Evolutionary conservation across 1,140 invertebrate genomes (phyloP), one percentile per base, ranked within the genome.

Genomic region (Microplitis demolitor): DNA sequence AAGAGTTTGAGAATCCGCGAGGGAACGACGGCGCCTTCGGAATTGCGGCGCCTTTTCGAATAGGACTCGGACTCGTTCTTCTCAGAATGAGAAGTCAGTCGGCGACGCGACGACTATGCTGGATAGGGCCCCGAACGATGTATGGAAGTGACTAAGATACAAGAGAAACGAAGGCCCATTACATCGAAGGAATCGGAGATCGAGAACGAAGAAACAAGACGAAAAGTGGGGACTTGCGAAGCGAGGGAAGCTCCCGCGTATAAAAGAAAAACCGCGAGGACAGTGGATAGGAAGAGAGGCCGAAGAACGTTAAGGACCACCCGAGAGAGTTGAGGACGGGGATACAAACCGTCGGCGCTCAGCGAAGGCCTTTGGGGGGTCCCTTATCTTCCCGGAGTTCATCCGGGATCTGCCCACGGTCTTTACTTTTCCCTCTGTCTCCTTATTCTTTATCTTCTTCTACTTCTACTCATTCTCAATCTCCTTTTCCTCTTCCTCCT

Each of bases 331-430:
- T 75, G 77, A 80, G 79, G 77, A 83, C 77, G 62, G 79, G 81
- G 82, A 80, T 83, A 80, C 80, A 76, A 85, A 84, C 77, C 79
- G 80, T 76, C 78, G 85, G 84, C 85, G 85, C 85, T 82, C 82
- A 76, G 69, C 80, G 79, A 78, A 80, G 78, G 78, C 70, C 81
- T 84, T 85, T 82, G 83, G 85, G 84, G 83, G 85, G 83, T 85
- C 83, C 71, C 83, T 86, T 86, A 85, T 86, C 85, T 86, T 76
- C 75, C 63, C 73, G 72, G 60, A 78, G 78, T 78, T 78, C 78
- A 78, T 81, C 79, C 80, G 78, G 82, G 80, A 83, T 78, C 79
- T 79, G 79, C 80, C 79, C 80, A 76, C 80, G 78, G 61, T 79
- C 63, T 63, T 35, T 71, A 34, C 54, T 51, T 62, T 64, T 31